phyloP scores from a whole-genome alignment of 1,140 invertebrate genomes.

The Drosophila sulfurigaster region DNA sequence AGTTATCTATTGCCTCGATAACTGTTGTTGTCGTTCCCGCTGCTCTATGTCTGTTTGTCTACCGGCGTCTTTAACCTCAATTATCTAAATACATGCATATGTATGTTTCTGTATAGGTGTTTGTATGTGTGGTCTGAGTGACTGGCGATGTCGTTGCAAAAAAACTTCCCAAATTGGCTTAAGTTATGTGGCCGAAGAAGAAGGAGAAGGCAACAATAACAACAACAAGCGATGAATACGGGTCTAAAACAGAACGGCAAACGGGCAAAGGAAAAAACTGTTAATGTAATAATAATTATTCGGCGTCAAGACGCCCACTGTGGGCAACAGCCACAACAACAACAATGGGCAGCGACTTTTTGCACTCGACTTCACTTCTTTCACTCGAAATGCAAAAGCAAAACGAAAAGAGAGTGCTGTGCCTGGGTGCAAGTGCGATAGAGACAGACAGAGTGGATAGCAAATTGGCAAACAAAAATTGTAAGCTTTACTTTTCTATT shows the following conservation, averaged over 20 bases:
- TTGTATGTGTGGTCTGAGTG: background rate
- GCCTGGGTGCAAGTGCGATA: too few relatives aligned
- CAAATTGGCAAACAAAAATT: constrained; percentile 24
- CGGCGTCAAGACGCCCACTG: constrained; percentile 40
- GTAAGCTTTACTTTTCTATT: constrained; percentile 29
- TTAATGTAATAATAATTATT: constrained; percentile 53
- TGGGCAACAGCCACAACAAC: background rate
- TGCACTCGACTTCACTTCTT: constrained; percentile 16
- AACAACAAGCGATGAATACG: constrained; percentile 27
- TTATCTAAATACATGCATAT: constrained; percentile 19
- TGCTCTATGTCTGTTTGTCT: constrained; percentile 5
- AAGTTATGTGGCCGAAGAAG: constrained; percentile 23
- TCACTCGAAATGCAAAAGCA: constrained; percentile 13
- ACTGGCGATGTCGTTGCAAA: constrained; percentile 33
- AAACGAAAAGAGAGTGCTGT: constrained; percentile 4
- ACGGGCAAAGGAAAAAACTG: constrained; percentile 22
- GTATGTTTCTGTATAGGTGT: background rate
- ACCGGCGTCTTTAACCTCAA: constrained; percentile 36
- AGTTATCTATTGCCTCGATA: constrained; percentile 13
- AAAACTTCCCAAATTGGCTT: constrained; percentile 44
- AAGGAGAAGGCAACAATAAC: background rate
- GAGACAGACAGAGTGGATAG: background rate
- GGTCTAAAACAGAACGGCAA: constrained; percentile 35
- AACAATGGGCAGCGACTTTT: constrained; percentile 16
- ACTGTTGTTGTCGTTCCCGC: constrained; percentile 14